Evolutionary conservation across 2,888 invertebrate species (phyloP).

Genomic region (Ceratothoa steindachneri): DNA sequence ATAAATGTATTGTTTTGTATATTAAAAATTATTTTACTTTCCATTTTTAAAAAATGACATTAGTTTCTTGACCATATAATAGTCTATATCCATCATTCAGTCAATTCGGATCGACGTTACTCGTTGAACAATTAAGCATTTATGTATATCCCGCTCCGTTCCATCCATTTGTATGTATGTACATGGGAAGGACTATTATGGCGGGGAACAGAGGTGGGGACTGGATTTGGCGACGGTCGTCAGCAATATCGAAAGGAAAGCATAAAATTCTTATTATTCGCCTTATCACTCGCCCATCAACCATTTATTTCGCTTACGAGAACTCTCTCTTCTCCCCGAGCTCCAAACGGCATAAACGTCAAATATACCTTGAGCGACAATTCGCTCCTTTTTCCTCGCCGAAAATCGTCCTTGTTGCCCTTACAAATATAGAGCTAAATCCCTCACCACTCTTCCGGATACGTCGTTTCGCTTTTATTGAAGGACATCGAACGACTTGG

Average conservation of each 20-base stretch:
- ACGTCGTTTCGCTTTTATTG: not conserved
- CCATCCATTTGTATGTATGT: too few relatives aligned
- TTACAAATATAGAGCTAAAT: too few relatives aligned
- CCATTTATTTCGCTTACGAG: slow-evolving; percentile 23
- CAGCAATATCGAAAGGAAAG: slow-evolving; percentile 40
- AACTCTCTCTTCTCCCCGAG: not conserved
- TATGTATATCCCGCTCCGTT: too few relatives aligned
- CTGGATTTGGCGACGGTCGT: slow-evolving; percentile 8
- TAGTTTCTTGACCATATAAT: too few relatives aligned
- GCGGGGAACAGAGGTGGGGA: not conserved
- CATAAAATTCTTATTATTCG: slow-evolving; percentile 36
- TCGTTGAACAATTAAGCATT: too few relatives aligned
- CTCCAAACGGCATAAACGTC: slow-evolving; percentile 1
- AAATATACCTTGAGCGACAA: slow-evolving; percentile 8
- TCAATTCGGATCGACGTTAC: too few relatives aligned
- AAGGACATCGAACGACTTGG: not conserved
- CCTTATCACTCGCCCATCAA: slow-evolving; percentile 31
- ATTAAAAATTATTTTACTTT: too few relatives aligned
- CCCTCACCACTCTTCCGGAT: not conserved
- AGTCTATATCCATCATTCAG: too few relatives aligned
- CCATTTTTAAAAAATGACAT: too few relatives aligned
- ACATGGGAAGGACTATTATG: too few relatives aligned
- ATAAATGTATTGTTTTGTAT: too few relatives aligned
- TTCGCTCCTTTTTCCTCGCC: not conserved
- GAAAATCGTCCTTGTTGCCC: too few relatives aligned